Evolutionary conservation across 37 sponge, comb jelly and placozoan genomes (phyloP).

Genomic region (Bolinopsis microptera): DNA sequence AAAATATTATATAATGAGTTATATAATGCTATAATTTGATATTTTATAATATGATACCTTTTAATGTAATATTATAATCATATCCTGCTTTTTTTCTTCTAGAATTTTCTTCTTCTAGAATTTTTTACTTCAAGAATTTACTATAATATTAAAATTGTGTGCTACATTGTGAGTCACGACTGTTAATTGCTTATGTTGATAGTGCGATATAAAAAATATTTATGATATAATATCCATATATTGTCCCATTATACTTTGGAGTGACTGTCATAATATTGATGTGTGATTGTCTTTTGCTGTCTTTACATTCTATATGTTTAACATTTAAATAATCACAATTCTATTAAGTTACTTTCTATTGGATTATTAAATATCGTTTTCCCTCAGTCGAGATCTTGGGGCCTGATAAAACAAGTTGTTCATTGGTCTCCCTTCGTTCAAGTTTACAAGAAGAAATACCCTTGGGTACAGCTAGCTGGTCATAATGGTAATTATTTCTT

Average conservation of each 20-base stretch:
- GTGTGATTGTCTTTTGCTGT: too few species aligned
- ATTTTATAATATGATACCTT: too few species aligned
- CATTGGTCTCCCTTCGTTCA: conserved; percentile 98
- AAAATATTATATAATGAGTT: too few species aligned
- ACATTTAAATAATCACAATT: too few species aligned
- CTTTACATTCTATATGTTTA: too few species aligned
- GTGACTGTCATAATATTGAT: too few species aligned
- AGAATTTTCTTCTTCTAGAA: background rate
- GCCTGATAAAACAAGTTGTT: conserved; percentile 73
- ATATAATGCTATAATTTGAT: too few species aligned
- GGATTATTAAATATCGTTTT: too few species aligned
- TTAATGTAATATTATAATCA: background rate
- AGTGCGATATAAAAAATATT: background rate
- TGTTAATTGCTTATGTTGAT: background rate
- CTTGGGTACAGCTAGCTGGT: conserved; percentile 98
- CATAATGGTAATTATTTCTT: conserved; percentile 94
- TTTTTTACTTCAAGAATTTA: background rate
- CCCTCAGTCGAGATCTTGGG: conserved; percentile 68
- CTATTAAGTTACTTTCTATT: too few species aligned
- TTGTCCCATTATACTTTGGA: too few species aligned
- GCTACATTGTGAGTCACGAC: too few species aligned
- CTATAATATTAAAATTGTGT: background rate
- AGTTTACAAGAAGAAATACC: conserved; percentile 90
- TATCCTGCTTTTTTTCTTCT: background rate
- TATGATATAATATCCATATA: too few species aligned